Base-by-base conservation (phyloP, 1,140 invertebrate genomes). In the Pectinophora gossypiella region DNA sequence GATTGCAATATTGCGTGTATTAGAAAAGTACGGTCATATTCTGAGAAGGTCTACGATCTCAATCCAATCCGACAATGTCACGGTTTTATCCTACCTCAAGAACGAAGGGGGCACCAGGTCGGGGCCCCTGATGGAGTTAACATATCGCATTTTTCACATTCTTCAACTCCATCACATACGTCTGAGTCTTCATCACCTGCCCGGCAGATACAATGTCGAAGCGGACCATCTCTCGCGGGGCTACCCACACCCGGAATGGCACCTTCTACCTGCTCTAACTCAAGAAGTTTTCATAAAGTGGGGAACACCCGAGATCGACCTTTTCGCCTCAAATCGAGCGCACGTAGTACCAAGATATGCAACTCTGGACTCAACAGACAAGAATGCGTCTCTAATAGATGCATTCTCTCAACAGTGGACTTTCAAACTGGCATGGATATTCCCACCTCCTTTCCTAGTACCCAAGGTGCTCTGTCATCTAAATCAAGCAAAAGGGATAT, bases 211-310 rank as follows among this genome's bases (percentile, higher is more conserved):
- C 70, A 81, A 84, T 56, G 58, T 42, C 10, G 56, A 72, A 2
- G 64, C 67, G 3, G 67, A 81, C 51, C 27, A 68, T 6, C 35
- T 78, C n/a, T 84, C 76, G 0, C 52, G 70, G 19, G 32, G 42
- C 40, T 56, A 46, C 10, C 7, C 5, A 4, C 56, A 61, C 6
- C 72, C 75, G 45, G 81, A 82, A 46, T 80, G 75, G 76, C 73
- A 80, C 42, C 45, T 80, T 2, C 49, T 76, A 1, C 64, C 65
- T 9, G 15, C 3, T 6, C 50, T 54, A 15, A 68, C 65, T 44
- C 40, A 49, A 23, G 46, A 54, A 54, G 15, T 80, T 20, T 71
- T 67, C 45, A 18, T 42, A 13, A 59, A 56, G 40, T 73, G 65
- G 70, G 70, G 73, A 10, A 47, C 22, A 1, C 67, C 69, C 5